Evolutionary conservation across 2,888 invertebrate genomes (phyloP), one percentile per base, ranked within the genome.

Genomic region (Drosophila picticornis): DNA sequence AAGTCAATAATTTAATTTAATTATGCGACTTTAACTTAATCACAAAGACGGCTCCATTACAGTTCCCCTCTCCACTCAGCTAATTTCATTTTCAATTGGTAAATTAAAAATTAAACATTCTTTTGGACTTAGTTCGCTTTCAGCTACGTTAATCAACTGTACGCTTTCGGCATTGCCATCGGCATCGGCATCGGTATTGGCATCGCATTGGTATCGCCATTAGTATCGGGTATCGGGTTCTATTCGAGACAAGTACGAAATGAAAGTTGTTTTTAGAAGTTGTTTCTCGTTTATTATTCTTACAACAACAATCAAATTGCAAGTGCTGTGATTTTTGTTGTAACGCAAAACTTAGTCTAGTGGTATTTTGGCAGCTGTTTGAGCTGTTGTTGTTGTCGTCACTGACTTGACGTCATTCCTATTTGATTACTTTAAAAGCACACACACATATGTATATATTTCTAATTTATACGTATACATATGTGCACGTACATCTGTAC

Each of bases 1-100:
- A 80, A 80, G 75, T 83, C 90, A 81, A 88, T 84, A 90, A 90
- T 83, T 86, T 90, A 90, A 91, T 91, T 91, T 83, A 91, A 91
- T 91, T 91, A 91, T 84, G 86, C 89, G 90, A 86, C 89, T 89
- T 81, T 84, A 75, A 80, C 83, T 90, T 91, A 90, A 91, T 91
- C 86, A 86, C 89, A 81, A 74, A 72, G 74, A 70, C 57, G 66
- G 63, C 74, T 60, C 25, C 31, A n/a, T 62, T 58, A 36, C 40
- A 40, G 27, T 43, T 69, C 56, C 59, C 31, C n/a, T 64, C 55
- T 29, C 38, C 27, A 51, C 56, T 2, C 29, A 22, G 27, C 32
- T 13, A 75, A 67, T 68, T 72, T 71, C 59, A 70, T 62, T 75
- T 57, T 77, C 81, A 68, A 72, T 82, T 82, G 71, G 73, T 75